These are phyloP conservation scores for Columba guinea DNA, from an alignment of 2,797 vertebrate genomes.

Conservation along the genomic window DNA sequence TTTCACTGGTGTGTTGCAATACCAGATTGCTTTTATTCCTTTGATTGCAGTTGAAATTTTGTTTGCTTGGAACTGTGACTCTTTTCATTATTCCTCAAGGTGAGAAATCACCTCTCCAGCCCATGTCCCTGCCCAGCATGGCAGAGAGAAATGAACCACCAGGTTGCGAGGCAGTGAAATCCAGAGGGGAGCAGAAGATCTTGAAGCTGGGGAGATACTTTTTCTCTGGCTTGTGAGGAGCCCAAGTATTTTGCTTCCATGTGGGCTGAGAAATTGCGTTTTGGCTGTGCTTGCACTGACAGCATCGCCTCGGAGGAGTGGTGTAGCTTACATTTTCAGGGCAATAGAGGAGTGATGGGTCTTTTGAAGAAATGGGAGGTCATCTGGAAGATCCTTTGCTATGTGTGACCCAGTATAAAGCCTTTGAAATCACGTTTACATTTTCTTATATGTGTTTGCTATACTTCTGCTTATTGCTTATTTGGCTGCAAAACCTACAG, in stretches of 20 bases:
- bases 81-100: not conserved
- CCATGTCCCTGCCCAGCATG: accelerated
- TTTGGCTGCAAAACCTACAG: slow-evolving; percentile 19
- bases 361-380: not conserved
- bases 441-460: slow-evolving; percentile 1
- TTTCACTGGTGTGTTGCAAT: not conserved
- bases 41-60: not conserved
- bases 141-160: not conserved
- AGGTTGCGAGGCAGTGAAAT: not conserved
- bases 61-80: not conserved
- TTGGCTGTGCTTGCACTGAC: not conserved
- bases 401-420: not conserved
- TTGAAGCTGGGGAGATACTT: not conserved
- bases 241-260: not conserved
- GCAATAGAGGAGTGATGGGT: not conserved
- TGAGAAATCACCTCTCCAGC: not conserved
- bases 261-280: not conserved
- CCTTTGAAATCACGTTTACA: not conserved
- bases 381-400: not conserved
- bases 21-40: not conserved
- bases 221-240: not conserved
- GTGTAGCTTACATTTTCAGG: not conserved
- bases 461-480: not conserved
- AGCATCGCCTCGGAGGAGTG: not conserved
- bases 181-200: not conserved